Base-by-base conservation (phyloP, 2,113 vertebrate genomes). In the Helogale parvula region DNA sequence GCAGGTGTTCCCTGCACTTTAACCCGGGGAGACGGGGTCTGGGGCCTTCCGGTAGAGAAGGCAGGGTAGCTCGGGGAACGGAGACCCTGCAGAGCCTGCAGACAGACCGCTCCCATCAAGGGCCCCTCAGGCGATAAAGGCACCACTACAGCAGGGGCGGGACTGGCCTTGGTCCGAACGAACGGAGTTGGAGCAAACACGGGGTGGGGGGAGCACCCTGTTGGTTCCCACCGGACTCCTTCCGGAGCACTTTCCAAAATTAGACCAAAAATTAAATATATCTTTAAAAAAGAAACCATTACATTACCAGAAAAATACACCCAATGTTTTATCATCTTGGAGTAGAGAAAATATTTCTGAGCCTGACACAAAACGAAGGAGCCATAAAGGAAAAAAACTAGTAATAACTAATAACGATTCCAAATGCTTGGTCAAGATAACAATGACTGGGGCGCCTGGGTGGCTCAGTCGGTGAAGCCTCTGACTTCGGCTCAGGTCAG, bases 301-400 rank as follows among this genome's bases (percentile, higher is more conserved):
- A 68, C 19, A 68, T 72, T 96, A 84, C 31, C 35, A 71, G 71
- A 66, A 92, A 65, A 96, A 85, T 79, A 38, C 17, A 45, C 29
- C 41, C 71, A 65, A 69, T 38, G 47, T 41, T 96, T 86, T 66
- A 65, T 81, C 35, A n/a, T 82, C 25, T 45, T 82, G 35, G 27
- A 50, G 21, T 23, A 63, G 12, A 74, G 68, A 76, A 54, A 38
- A 7, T 72, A 45, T 76, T 80, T 86, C 93, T 52, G 47, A 85
- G 84, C 29, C 29, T n/a, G 63, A 90, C 54, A 65, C 31, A 68
- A 88, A 94, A 71, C n/a, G 27, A 41, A 83, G 57, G 57, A 29
- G 63, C 45, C 45, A 19, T 89, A n/a, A 33, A 23, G 41, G 68
- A 25, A 57, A 31, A 72, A 90, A 86, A n/a, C 17, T 38, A 74